These are phyloP conservation scores for Drosophila murphyi DNA, from an alignment of 1,140 invertebrate species.

Conservation along the genomic window DNA sequence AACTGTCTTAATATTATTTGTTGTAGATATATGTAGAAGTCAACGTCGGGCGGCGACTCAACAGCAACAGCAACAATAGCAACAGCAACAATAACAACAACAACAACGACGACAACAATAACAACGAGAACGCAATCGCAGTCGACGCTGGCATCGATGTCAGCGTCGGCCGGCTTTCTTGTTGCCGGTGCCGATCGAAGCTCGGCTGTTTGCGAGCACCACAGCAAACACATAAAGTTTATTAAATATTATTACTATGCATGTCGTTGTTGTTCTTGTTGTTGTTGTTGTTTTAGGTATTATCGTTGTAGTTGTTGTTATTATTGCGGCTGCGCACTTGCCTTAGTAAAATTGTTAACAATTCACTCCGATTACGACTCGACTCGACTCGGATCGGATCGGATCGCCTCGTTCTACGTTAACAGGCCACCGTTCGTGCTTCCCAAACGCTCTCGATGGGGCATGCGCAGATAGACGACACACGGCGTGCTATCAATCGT, in stretches of 20 bases:
- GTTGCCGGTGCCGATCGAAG: constrained; percentile 46
- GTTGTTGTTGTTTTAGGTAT: constrained; percentile 28
- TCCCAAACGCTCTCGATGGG: constrained; percentile 6
- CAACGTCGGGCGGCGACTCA: constrained; percentile 50
- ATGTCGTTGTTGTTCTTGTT: constrained; percentile 32
- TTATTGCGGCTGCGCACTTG: constrained; percentile 54
- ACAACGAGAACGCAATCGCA: constrained; percentile 12
- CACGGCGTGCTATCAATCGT: constrained; percentile 55
- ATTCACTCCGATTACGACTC: constrained; percentile 50
- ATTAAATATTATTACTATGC: constrained; percentile 75
- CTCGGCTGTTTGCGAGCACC: constrained; percentile 44
- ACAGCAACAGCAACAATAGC: background rate
- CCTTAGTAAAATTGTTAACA: constrained; percentile 81
- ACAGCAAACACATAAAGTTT: constrained; percentile 63
- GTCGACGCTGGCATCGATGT: constrained; percentile 4
- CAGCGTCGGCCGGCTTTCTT: constrained; percentile 8
- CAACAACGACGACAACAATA: background rate
- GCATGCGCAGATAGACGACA: constrained; percentile 44
- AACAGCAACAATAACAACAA: no score
- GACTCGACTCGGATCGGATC: constrained; percentile 51
- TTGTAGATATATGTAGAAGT: constrained; percentile 84
- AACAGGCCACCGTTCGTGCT: background rate
- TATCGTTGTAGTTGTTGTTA: constrained; percentile 28
- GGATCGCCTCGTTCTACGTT: background rate
- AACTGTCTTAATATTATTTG: constrained; percentile 84